A percentile compares a stretch with the other conserved stretches of the same genome.
These are phyloP conservation scores for Ellobium chinense DNA, from an alignment of 2,888 invertebrate genomes.

Conservation along the genomic window DNA sequence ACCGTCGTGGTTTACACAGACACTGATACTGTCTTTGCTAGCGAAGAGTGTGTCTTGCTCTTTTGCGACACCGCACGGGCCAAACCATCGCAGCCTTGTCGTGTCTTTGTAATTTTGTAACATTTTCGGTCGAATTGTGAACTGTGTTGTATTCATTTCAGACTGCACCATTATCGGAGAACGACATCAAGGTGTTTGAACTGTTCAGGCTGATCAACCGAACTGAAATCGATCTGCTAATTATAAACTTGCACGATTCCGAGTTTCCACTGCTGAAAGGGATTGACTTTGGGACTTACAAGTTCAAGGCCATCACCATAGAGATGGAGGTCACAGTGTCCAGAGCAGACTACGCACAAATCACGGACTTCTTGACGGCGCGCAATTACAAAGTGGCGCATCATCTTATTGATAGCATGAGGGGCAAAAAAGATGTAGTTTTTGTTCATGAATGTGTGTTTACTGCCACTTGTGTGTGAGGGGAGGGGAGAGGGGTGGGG, in stretches of 20 bases:
- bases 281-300: not conserved
- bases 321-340: not conserved
- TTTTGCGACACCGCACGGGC: too few relatives aligned
- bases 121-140: too few relatives aligned
- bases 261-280: not conserved
- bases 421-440: conserved; percentile 10
- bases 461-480: too few relatives aligned
- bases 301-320: conserved; percentile 6
- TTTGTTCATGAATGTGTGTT: not conserved
- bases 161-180: not conserved
- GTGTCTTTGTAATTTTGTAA: too few relatives aligned
- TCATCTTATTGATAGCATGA: not conserved
- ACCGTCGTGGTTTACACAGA: too few relatives aligned
- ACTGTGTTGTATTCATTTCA: not conserved
- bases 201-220: conserved; percentile 17
- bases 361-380: not conserved
- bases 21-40: too few relatives aligned
- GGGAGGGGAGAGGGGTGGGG: too few relatives aligned
- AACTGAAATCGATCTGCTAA: not conserved
- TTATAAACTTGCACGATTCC: not conserved
- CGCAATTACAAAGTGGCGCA: not conserved
- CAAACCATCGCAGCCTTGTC: too few relatives aligned
- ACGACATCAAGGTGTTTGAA: not conserved
- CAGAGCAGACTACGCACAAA: not conserved
- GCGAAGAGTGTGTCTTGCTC: too few relatives aligned